These are phyloP conservation scores for Anoncus sp. DNA, from an alignment of 2,888 invertebrate genomes.

Conservation along the genomic window DNA sequence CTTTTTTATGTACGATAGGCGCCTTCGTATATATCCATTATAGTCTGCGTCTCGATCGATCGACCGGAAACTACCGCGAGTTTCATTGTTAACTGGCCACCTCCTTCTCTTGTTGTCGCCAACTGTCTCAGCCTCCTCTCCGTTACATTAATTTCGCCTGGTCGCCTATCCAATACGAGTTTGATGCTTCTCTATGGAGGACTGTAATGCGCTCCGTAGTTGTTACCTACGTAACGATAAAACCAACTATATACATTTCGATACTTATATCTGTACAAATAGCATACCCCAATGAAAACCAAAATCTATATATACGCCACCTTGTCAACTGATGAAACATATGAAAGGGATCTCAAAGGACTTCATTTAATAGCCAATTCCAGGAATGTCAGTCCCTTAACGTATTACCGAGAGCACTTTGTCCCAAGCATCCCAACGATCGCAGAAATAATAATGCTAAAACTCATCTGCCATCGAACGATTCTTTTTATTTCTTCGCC, in stretches of 20 bases:
- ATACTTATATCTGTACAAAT: background rate
- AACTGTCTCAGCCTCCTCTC: background rate
- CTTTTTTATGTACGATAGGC: background rate
- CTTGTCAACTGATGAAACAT: constrained; percentile 30
- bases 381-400: constrained; percentile 79
- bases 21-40: background rate
- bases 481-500: constrained; percentile 59
- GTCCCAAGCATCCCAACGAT: constrained; percentile 61
- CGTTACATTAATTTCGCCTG: constrained; percentile 42
- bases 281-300: constrained; percentile 18
- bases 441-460: constrained; percentile 64
- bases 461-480: constrained; percentile 66
- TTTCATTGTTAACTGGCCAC: constrained; percentile 8
- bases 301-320: constrained; percentile 35
- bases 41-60: constrained; percentile 12
- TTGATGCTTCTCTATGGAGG: constrained; percentile 11
- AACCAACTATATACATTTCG: constrained; percentile 1
- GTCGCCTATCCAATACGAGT: constrained; percentile 3
- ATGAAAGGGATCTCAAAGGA: constrained; percentile 59
- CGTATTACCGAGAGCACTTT: constrained; percentile 73
- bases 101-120: background rate
- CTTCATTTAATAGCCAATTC: constrained; percentile 80
- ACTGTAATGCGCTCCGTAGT: constrained; percentile 7
- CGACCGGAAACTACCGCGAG: constrained; percentile 2
- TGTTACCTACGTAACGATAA: background rate